Percentiles rank a stretch among this genome's conserved stretches.
These are phyloP conservation scores for Phylloscopus collybita DNA, from an alignment of 2,797 vertebrate genomes.

Conservation along the genomic window DNA sequence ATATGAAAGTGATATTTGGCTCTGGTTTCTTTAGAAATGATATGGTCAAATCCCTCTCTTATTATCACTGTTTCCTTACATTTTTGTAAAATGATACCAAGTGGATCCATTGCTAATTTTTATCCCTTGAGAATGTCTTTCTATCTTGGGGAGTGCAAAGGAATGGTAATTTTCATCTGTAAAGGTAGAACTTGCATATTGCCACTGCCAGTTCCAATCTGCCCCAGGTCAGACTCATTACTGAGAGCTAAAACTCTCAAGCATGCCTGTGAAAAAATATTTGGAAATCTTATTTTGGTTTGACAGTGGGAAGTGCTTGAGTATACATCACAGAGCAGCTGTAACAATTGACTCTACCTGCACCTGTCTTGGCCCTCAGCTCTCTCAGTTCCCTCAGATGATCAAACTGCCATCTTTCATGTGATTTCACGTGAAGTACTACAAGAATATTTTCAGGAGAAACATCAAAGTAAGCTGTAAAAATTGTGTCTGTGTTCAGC, in stretches of 20 bases:
- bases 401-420: neutral
- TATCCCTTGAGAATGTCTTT: neutral
- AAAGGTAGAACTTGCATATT: neutral
- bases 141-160: neutral
- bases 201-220: neutral
- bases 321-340: neutral
- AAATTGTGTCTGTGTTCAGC: neutral
- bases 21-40: neutral
- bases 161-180: neutral
- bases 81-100: neutral
- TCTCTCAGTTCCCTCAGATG: neutral
- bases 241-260: neutral
- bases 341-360: conserved; percentile 8
- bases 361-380: neutral
- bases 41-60: neutral
- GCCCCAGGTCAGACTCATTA: neutral
- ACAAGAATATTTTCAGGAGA: neutral
- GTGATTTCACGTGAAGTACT: neutral
- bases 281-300: conserved; percentile 8
- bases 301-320: neutral
- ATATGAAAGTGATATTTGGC: neutral
- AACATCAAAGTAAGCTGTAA: neutral
- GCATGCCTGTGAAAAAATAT: neutral
- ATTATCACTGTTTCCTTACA: neutral
- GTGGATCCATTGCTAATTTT: neutral